Base-by-base conservation (phyloP, 1,140 invertebrate genomes). In the Drosophila auraria region DNA sequence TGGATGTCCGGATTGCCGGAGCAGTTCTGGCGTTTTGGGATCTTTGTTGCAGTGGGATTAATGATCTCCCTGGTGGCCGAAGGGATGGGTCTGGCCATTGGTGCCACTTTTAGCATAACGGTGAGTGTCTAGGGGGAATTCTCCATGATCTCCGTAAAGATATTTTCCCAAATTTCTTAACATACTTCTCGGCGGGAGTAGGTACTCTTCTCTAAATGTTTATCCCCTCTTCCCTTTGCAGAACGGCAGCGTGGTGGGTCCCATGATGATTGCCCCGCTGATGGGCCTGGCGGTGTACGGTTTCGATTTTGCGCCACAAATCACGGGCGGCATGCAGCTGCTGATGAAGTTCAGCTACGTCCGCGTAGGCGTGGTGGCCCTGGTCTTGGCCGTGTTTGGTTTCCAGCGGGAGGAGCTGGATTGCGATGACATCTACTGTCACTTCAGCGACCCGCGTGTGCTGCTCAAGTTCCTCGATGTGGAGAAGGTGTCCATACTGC, bases 201-300 rank as follows among this genome's bases (percentile, higher is more conserved):
- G 47, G 4, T 9, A 3, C 12, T 36, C 8, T 53, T 33, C 12
- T 0, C 33, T 23, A 25, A 33, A 15, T 12, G 1, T 38, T 8
- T 11, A 9, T 36, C 8, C 9, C 0, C 1, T 8, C 8, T n/a
- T 51, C 5, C 23, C 40, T 65, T 93, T 94, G 9, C 92, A 96
- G 95, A 96, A 95, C 73, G 95, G 95, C 50, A 94, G 94, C 76
- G 95, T 95, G 14, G 94, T 95, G 40, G 95, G 95, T 6, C 95
- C 95, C 2, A 83, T 95, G 60, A 91, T 94, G 0, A 94, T 95
- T 20, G 95, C 95, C 1, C 95, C 95, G 0, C 94, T 95, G 56
- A 94, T 96, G 42, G 95, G 95, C 3, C 90, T 96, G 12, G 95
- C 95, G 1, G 94, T 95, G 36, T 95, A 95, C 78, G 95, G 95